Conservation (phyloP, 2,113 vertebrate species). For the Electrona antarctica region DNA sequence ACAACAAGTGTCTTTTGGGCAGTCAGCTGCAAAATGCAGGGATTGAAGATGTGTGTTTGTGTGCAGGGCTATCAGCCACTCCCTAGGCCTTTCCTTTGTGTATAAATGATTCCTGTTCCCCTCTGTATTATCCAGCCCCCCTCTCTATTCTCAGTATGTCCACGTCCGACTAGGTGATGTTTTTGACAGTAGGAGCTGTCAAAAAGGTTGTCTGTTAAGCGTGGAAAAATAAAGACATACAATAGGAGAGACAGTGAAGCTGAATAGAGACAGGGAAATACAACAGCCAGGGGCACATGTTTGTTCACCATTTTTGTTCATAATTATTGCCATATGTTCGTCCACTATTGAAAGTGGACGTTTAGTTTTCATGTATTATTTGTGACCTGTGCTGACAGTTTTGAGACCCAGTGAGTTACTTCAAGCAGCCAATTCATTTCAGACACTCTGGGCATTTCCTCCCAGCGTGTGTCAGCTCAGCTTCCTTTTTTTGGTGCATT, state of each 20-base stretch:
- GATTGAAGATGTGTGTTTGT: neutral
- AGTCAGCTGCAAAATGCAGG: neutral
- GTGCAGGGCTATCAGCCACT: neutral
- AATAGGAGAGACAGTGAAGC: too few relatives aligned
- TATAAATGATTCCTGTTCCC: neutral
- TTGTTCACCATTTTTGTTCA: neutral
- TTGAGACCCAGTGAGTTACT: too few relatives aligned
- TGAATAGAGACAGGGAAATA: too few relatives aligned
- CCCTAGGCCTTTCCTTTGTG: neutral
- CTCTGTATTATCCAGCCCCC: too few relatives aligned
- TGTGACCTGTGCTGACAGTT: too few relatives aligned
- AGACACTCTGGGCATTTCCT: slow-evolving; percentile 8
- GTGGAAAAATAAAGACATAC: neutral
- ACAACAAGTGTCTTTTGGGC: neutral
- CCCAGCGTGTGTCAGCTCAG: neutral
- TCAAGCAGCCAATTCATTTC: too few relatives aligned
- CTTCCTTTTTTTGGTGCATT: neutral
- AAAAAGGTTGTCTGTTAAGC: slow-evolving; percentile 3
- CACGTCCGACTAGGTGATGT: slow-evolving; percentile 1
- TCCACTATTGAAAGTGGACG: too few relatives aligned
- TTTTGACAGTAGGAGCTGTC: slow-evolving; percentile 32
- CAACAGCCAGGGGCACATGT: neutral
- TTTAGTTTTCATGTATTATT: too few relatives aligned
- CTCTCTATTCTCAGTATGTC: neutral
- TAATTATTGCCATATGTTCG: neutral